phyloP scores from a whole-genome alignment of 2,797 vertebrate species.

The Buceros bicornis region DNA sequence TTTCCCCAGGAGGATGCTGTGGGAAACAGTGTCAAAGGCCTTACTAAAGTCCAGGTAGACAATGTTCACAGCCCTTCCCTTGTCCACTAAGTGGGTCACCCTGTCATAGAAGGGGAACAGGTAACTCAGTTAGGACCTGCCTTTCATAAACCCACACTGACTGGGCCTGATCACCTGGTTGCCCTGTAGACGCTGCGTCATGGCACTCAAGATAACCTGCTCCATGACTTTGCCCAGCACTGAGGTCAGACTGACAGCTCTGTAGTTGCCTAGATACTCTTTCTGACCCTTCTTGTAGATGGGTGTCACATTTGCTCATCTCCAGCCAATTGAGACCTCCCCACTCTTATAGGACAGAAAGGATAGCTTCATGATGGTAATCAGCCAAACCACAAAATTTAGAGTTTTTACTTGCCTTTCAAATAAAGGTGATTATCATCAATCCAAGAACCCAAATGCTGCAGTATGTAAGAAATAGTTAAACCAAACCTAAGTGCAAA shows the following conservation, averaged over 20 bases:
- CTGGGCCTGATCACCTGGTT: neutral
- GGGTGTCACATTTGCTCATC: neutral
- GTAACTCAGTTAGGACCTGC: neutral
- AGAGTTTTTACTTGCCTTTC: neutral
- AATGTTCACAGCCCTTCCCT: neutral
- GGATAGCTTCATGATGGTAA: neutral
- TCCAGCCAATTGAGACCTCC: neutral
- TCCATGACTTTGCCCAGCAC: neutral
- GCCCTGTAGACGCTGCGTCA: neutral
- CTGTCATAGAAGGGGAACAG: neutral
- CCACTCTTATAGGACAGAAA: neutral
- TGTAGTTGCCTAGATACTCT: neutral
- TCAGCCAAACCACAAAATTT: neutral
- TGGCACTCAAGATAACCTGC: neutral
- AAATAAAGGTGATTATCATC: neutral
- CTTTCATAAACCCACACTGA: neutral
- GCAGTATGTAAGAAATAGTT: neutral
- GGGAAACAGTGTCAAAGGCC: neutral
- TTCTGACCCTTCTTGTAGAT: neutral
- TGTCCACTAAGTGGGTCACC: neutral
- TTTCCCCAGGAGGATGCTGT: neutral
- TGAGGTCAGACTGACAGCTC: neutral
- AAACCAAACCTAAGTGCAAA: constrained; percentile 32
- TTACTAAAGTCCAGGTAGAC: neutral
- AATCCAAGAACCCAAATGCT: neutral